phyloP scores from a whole-genome alignment of 2,113 vertebrate genomes.

The Pseudolaguvia tuberculata region DNA sequence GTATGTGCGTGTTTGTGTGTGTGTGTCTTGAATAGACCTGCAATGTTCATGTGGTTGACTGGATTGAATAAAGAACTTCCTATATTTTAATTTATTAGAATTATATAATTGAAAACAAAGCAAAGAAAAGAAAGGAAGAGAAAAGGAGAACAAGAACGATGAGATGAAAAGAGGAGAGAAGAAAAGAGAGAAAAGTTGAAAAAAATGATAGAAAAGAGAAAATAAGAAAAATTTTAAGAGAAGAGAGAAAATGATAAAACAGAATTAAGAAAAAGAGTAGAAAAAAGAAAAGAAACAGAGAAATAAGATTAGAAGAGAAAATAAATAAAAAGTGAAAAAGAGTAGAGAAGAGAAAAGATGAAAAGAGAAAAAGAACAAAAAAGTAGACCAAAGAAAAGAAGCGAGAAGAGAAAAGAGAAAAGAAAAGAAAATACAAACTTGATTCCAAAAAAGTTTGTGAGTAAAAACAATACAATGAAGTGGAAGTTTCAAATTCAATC shows the following conservation, averaged over 20 bases:
- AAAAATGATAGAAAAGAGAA: not conserved
- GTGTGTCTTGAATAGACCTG: slow-evolving; percentile 17
- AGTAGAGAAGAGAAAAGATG: not conserved
- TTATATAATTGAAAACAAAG: not conserved
- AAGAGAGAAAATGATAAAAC: not conserved
- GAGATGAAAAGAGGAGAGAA: not conserved
- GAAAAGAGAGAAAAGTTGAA: not conserved
- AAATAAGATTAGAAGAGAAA: slow-evolving; percentile 44
- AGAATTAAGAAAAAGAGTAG: not conserved
- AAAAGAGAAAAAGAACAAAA: not conserved
- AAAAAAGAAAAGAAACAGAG: slow-evolving; percentile 26
- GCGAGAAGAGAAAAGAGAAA: slow-evolving; percentile 20
- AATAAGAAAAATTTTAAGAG: not conserved
- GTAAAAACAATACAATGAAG: no score
- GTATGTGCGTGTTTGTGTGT: slow-evolving; percentile 4
- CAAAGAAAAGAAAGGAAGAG: not conserved
- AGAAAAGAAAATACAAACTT: not conserved
- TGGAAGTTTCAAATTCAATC: no score
- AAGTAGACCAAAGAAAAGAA: not conserved
- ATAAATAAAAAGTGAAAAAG: slow-evolving; percentile 43
- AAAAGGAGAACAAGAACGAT: slow-evolving; percentile 23
- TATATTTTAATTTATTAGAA: no score
- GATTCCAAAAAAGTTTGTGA: no score
- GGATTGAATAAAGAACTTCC: no score
- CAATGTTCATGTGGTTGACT: slow-evolving; percentile 2